Base-by-base conservation (phyloP, 2,888 invertebrate genomes). In the Calameuta pallipes region DNA sequence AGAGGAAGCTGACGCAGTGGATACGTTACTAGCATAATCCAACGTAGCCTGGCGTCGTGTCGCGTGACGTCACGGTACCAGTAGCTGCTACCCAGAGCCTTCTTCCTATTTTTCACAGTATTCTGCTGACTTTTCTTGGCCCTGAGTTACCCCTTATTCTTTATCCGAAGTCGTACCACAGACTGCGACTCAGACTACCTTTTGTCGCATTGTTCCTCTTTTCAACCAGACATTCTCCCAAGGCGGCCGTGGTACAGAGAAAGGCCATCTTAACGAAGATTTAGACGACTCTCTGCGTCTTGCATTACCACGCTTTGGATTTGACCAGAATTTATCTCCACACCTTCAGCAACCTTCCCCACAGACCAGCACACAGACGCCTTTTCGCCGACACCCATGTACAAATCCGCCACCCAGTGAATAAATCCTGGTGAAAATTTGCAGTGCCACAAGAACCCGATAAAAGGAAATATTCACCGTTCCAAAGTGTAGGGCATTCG, bases 1-100 rank as follows among this genome's bases (percentile, higher is more conserved):
- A 89, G 87, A 87, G 87, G 87, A 87, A 87, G 90, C 89, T 90
- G 90, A 89, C 89, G 87, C 83, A 85, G 87, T 87, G 85, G 88
- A 87, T 88, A 88, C 88, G 85, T 86, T 41, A 41, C 15, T 41
- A 41, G 41, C 41, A 41, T 41, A 41, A 6, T 41, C 15, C 41
- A 6, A 70, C 71, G 71, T 70, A 70, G 71, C 30, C 30, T 70
- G 41, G 41, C 41, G 41, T 41, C 41, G 41, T 23, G 41, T 41
- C 41, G 41, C 41, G 23, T 41, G 41, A 23, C 41, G 41, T 41
- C 41, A 41, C 41, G 37, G 36, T 13, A 15, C 75, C 2, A 35
- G 68, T 71, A 71, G n/a, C 31, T 37, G n/a, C 31, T n/a, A 36
- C 13, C 75, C 23, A 11, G 12, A 73, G 73, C 85, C 85, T 36